Conservation (phyloP, 2,113 vertebrate genomes). For the Lophochroa leadbeateri region DNA sequence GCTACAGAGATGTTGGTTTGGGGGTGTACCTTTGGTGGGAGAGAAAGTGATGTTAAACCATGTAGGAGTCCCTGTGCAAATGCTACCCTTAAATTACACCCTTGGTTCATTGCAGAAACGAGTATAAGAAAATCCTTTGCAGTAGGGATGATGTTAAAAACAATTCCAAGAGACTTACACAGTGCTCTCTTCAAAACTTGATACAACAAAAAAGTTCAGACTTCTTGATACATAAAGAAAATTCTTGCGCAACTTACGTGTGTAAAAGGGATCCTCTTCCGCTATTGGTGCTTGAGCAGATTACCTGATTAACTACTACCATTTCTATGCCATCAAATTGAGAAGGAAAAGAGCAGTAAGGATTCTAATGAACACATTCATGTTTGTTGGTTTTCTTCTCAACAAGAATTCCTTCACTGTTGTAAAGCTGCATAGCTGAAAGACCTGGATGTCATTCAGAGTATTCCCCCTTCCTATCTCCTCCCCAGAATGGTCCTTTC, state of each 20-base stretch:
- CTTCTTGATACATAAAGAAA: neutral
- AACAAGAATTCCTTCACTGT: neutral
- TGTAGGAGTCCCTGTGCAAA: neutral
- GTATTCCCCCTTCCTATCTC: neutral
- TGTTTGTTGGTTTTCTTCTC: neutral
- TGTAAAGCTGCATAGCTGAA: neutral
- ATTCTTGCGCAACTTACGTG: neutral
- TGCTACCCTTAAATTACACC: neutral
- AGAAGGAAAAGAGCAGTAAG: neutral
- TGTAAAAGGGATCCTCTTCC: neutral
- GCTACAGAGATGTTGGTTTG: neutral
- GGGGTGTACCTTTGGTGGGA: neutral
- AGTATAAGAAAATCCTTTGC: neutral
- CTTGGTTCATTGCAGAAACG: neutral
- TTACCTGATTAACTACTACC: neutral
- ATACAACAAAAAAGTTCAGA: neutral
- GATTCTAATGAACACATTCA: neutral
- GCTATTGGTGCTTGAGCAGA: neutral
- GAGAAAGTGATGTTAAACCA: neutral
- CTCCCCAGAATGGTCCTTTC: neutral
- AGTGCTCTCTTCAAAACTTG: neutral
- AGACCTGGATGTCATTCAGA: neutral
- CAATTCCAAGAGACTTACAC: neutral
- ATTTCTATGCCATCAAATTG: neutral
- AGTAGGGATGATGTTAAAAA: neutral